Conservation (phyloP, 2,888 invertebrate species). For the Tricholauxania praeusta region DNA sequence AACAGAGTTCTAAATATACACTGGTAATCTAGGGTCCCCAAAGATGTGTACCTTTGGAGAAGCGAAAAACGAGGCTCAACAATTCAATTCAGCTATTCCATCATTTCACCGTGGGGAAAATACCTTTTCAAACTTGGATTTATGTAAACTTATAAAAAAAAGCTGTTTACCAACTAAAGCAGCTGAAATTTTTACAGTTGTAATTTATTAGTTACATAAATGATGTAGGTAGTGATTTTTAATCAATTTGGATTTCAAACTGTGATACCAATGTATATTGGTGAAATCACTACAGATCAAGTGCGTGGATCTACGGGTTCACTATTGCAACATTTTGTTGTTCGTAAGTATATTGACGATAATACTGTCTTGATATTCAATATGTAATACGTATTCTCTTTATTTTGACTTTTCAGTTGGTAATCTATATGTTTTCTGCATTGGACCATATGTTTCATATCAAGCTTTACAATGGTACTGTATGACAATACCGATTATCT, state of each 20-base stretch:
- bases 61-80: too few species aligned
- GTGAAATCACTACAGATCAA: constrained; percentile 84
- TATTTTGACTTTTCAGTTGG: constrained; percentile 70
- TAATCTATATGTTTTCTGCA: constrained; percentile 76
- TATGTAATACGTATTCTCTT: too few species aligned
- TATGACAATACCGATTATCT: constrained; percentile 73
- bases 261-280: constrained; percentile 86
- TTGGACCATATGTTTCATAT: constrained; percentile 81
- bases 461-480: constrained; percentile 75
- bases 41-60: too few species aligned
- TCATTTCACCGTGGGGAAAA: too few species aligned
- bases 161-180: background rate
- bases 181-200: background rate
- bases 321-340: constrained; percentile 81
- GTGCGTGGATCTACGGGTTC: constrained; percentile 87
- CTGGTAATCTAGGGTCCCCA: too few species aligned
- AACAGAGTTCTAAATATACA: too few species aligned
- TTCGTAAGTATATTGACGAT: constrained; percentile 57
- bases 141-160: too few species aligned
- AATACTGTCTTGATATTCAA: too few species aligned
- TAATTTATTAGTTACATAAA: too few species aligned
- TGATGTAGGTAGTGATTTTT: too few species aligned
- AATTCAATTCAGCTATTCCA: too few species aligned
- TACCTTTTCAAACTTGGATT: too few species aligned
- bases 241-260: constrained; percentile 36